Evolutionary conservation across 2,797 vertebrate species (phyloP), one percentile per base, ranked within the genome.

Genomic region (Hyperoplus lanceolatus): DNA sequence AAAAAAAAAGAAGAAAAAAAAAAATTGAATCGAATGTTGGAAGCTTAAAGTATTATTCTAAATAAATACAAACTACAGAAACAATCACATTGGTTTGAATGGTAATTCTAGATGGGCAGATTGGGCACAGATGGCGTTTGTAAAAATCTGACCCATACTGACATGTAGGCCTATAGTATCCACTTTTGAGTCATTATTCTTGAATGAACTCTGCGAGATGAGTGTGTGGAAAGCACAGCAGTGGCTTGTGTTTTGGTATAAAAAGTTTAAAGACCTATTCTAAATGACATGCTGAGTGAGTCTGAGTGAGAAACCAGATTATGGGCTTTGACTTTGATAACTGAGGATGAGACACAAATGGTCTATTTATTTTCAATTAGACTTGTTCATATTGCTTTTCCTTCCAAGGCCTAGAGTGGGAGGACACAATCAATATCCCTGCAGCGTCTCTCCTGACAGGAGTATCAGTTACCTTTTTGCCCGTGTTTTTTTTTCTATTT

Each of bases 341-440:
- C 57, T 21, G 29, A 53, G 41, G 60, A 76, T 86, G 84, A 85
- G 85, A 83, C 70, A 85, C n/a, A 67, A 77, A 80, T 65, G 81
- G 70, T 89, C 68, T 80, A 60, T 91, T 88, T 85, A 61, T 90
- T 92, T 92, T 87, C 88, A 91, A 80, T 93, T 86, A 84, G 56
- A 85, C 59, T 79, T 67, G 45, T 62, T 85, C 68, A 63, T 78
- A 73, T 86, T 75, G 61, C 48, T 39, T 86, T 90, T 88, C 71
- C 79, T 73, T 64, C 41, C n/a, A 60, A 67, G 51, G 53, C 62
- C 58, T 38, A 50, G 83, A 86, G 63, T 83, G 71, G 29, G 69
- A 80, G 18, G 29, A 65, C 76, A 71, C 64, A 89, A 94, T 93
- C 89, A 76, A 93, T 93, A 89, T 91, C 77, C 75, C 50, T 65